Conservation (phyloP, 2,888 invertebrate genomes). For the Crossocerus cetratus region DNA sequence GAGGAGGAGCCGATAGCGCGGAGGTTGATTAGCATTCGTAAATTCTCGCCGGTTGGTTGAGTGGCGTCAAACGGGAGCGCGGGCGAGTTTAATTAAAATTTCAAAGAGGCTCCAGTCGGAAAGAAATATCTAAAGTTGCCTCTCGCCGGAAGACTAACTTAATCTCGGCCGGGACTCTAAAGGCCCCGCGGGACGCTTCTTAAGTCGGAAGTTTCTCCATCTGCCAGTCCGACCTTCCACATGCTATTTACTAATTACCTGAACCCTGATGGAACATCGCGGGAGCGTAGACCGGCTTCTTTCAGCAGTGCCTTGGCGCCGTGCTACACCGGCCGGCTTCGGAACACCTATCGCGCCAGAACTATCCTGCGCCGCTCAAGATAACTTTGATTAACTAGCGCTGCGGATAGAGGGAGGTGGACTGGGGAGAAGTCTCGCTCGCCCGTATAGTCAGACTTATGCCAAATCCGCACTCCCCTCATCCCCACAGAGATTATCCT, state of each 20-base stretch:
- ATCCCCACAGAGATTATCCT: no score
- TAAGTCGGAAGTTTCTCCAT: constrained; percentile 7
- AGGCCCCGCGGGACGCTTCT: background rate
- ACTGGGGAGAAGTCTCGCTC: no score
- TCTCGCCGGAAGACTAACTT: constrained; percentile 13
- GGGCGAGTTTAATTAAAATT: constrained; percentile 31
- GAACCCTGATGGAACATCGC: background rate
- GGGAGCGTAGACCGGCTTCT: background rate
- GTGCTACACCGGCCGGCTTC: no score
- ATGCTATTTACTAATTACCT: constrained; percentile 46
- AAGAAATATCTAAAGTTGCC: constrained; percentile 26
- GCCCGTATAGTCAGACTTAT: no score
- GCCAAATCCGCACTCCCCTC: background rate
- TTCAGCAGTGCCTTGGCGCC: no score
- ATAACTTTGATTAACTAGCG: no score
- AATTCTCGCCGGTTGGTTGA: background rate
- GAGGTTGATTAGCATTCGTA: constrained; percentile 1
- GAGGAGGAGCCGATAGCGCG: background rate
- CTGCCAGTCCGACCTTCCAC: constrained; percentile 19
- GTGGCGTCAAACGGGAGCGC: background rate
- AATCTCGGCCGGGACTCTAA: constrained; percentile 14
- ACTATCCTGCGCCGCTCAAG: no score
- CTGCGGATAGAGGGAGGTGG: no score
- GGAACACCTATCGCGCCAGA: no score
- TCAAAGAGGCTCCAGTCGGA: background rate